Conservation (phyloP, 1,140 invertebrate species). For the Aphis gossypii region DNA sequence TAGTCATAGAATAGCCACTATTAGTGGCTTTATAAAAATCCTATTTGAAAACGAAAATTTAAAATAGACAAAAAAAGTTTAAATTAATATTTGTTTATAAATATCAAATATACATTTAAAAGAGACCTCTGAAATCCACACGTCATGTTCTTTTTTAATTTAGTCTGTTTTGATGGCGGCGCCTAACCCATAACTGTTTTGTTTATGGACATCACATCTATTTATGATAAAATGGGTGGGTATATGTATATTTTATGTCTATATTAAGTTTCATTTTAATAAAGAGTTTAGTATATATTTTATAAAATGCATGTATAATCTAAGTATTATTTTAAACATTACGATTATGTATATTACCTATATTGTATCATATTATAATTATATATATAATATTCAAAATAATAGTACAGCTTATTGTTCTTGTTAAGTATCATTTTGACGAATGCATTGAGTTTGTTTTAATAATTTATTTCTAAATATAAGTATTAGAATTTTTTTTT, state of each 20-base stretch:
- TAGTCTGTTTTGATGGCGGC: not conserved
- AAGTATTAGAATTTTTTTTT: not conserved
- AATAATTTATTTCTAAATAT: not conserved
- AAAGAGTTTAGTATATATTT: not conserved
- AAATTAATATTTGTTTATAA: not conserved
- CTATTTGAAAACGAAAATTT: too few species aligned
- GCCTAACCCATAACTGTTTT: constrained; percentile 1
- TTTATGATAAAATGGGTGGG: constrained; percentile 14
- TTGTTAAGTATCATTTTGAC: not conserved
- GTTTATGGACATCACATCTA: constrained; percentile 9
- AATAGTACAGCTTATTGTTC: not conserved
- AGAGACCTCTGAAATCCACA: not conserved
- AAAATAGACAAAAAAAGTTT: not conserved
- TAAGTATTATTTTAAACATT: not conserved
- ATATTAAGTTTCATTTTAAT: not conserved
- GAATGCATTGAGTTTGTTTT: not conserved
- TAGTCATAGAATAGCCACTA: not conserved
- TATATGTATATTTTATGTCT: not conserved
- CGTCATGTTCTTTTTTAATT: constrained; percentile 16
- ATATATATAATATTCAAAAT: not conserved
- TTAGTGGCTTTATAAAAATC: not conserved
- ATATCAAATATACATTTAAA: constrained; percentile 24
- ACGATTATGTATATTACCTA: not conserved
- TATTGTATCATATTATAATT: not conserved
- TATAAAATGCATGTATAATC: not conserved